Base-by-base conservation (phyloP, 1,140 invertebrate species). In the Orius insidiosus region DNA sequence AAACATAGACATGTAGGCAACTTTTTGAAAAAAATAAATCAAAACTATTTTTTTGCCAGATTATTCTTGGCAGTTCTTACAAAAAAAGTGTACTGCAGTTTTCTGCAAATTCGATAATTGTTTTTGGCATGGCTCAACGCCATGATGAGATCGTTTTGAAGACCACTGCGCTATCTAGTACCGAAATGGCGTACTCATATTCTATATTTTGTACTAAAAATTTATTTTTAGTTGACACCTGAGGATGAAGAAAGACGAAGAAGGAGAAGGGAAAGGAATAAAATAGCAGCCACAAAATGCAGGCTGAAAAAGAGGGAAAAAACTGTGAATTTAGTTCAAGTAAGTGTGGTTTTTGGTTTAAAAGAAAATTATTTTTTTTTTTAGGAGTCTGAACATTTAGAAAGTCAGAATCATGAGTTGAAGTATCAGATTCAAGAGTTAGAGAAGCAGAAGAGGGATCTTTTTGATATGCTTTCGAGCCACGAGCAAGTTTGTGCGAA, bases 211-310 rank as follows among this genome's bases (percentile, higher is more conserved):
- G n/a, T n/a, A n/a, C n/a, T n/a, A n/a, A n/a, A n/a, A n/a, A 24
- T 13, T 30, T 47, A 34, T 35, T 56, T 63, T 4, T 62, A 88
- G 85, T 63, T 93, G 50, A 92, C 88, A 8, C 77, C 84, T 11
- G 88, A 93, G 67, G 89, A 93, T 55, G 86, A 92, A 65, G 86
- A 90, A 55, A 69, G 83, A 18, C 69, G 86, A 44, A 65, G 80
- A 38, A 68, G 85, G 44, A 69, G 86, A 55, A 72, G 89, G 51
- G 87, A 93, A 63, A 71, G 88, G 43, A 94, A 95, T 63, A 93
- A 94, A 71, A 81, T 94, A 36, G 90, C 90, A 11, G 90, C 90
- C 8, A 94, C 89, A 13, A 94, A 94, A 62, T 94, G 90, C 61
- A 74, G 89, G 44, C 73, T 88, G 68, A 94, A 92, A 70, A 94